A percentile compares a stretch with the other conserved stretches of the same genome.
phyloP scores from a whole-genome alignment of 1,140 invertebrate genomes.

The Lucilia cuprina region DNA sequence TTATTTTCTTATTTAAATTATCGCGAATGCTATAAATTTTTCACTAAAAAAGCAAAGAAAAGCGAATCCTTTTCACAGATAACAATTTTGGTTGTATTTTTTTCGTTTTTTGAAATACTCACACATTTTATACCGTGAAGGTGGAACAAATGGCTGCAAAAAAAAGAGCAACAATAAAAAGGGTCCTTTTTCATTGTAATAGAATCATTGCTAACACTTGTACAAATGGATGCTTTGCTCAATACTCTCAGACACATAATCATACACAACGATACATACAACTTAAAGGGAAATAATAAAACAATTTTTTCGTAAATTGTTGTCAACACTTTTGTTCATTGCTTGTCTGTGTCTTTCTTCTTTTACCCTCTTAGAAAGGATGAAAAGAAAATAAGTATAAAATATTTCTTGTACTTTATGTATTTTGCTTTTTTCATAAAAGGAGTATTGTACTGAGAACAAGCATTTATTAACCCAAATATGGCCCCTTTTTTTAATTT shows the following conservation, averaged over 20 bases:
- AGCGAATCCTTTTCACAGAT: conserved; percentile 13
- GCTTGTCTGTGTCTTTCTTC: background rate
- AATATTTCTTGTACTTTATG: background rate
- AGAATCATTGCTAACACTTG: background rate
- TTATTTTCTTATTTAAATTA: conserved; percentile 27
- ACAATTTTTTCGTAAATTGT: conserved; percentile 25
- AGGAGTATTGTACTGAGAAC: background rate
- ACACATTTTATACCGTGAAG: background rate
- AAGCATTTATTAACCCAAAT: background rate
- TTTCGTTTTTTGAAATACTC: background rate
- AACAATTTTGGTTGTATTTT: conserved; percentile 25
- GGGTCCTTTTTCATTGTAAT: background rate
- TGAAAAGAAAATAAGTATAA: background rate
- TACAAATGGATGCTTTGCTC: background rate
- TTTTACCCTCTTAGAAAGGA: too few species aligned
- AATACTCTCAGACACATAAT: background rate
- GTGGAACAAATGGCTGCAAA: background rate
- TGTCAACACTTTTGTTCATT: conserved; percentile 33
- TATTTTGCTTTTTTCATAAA: background rate
- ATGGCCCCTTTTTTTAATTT: background rate
- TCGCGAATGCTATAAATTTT: conserved; percentile 21
- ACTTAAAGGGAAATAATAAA: conserved; percentile 24
- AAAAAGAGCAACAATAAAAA: background rate
- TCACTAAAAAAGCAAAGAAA: background rate
- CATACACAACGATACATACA: background rate